A percentile compares a stretch with the other conserved stretches of the same genome.
Conservation (phyloP, 2,797 vertebrate species). For the Novumbra hubbsi region DNA sequence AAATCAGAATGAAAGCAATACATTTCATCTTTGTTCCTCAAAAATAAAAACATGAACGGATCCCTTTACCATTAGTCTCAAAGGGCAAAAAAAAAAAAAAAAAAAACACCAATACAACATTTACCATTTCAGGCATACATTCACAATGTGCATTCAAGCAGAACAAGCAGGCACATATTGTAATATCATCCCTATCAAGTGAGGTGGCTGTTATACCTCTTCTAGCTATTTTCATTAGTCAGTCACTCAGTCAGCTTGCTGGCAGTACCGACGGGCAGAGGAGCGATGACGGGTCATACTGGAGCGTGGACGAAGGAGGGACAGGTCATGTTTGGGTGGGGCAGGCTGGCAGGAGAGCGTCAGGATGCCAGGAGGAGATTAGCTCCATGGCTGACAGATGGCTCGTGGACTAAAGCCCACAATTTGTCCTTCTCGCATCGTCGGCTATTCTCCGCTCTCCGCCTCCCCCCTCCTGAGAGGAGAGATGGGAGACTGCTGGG, state of each 20-base stretch:
- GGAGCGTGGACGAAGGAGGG: slow-evolving; percentile 28
- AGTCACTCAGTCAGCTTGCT: neutral
- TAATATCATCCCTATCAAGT: neutral
- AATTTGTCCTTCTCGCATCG: slow-evolving; percentile 62
- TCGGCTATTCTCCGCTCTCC: slow-evolving; percentile 16
- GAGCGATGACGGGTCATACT: neutral
- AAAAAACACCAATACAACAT: neutral
- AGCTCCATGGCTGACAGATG: slow-evolving; percentile 68
- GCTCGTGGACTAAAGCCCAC: slow-evolving; percentile 54
- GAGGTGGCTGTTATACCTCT: neutral
- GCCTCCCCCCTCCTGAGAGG: slow-evolving; percentile 13
- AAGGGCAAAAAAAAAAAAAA: neutral
- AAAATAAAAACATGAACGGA: too few relatives aligned
- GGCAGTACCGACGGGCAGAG: neutral
- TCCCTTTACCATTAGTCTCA: neutral
- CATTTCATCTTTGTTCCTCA: too few relatives aligned
- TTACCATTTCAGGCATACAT: neutral
- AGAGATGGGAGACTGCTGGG: slow-evolving; percentile 11
- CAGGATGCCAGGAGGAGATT: slow-evolving; percentile 54
- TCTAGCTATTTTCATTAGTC: neutral
- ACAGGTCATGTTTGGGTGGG: slow-evolving; percentile 35
- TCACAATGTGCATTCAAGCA: neutral
- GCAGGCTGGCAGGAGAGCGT: slow-evolving; percentile 8
- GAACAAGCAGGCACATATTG: neutral
- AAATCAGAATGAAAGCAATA: too few relatives aligned